Evolutionary conservation across 2,888 invertebrate genomes (phyloP), one percentile per base, ranked within the genome.

Genomic region (Dichetophora obliterata): DNA sequence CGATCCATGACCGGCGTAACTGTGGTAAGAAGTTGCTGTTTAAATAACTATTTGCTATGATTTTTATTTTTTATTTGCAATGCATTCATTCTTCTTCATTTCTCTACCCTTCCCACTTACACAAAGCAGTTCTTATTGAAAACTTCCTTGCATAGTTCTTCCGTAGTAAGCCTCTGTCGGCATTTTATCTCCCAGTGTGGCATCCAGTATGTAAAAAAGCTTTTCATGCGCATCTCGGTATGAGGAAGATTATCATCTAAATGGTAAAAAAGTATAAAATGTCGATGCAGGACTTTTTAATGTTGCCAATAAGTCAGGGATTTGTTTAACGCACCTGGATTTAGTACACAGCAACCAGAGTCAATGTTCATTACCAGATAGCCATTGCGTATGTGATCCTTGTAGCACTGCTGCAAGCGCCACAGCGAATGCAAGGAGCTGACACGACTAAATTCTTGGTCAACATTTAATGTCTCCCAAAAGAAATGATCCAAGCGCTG

Each of bases 1-100:
- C 77, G 91, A 91, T 4, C 94, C 94, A 86, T 95, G 94, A 31
- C 94, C 94, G 83, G 91, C 91, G 86, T 93, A 94, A 19, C 93
- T 93, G 84, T 66, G 85, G 76, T 70, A 27, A 65, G 48, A 6
- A 34, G 50, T 34, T 19, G 37, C 4, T 31, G 16, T 27, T 61
- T 19, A n/a, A 54, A 2, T 19, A 54, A 19, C 19, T 54, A 54
- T 54, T 54, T 19, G 19, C n/a, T n/a, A n/a, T n/a, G n/a, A n/a
- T n/a, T 16, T 54, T n/a, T 9, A 54, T 1, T 6, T 54, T 37
- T 27, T 70, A 37, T 69, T 75, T 31, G 6, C n/a, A 69, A 69
- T 31, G 34, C 24, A 50, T 22, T 65, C 34, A 75, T 65, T 73
- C 31, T 31, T 31, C 31, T 61, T 63, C 3, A 37, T 4, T n/a